A percentile compares a stretch with the other conserved stretches of the same genome.
These are phyloP conservation scores for Ethmia dodecea DNA, from an alignment of 2,888 invertebrate species.

Conservation along the genomic window DNA sequence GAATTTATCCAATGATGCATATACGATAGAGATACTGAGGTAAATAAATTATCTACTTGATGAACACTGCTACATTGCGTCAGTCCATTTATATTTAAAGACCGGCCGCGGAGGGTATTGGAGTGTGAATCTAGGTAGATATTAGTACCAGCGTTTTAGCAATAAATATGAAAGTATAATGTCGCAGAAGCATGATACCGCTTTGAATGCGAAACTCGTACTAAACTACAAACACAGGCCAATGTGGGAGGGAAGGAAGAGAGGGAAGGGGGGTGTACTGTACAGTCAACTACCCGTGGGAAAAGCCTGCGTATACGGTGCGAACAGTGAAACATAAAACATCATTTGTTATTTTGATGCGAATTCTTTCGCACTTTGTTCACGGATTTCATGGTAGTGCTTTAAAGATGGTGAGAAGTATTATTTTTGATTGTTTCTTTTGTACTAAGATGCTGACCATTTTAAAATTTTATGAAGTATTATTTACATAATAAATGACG, in stretches of 20 bases:
- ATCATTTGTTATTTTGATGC: conserved; percentile 56
- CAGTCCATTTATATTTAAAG: no score
- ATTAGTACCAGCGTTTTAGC: conserved; percentile 57
- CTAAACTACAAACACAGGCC: conserved; percentile 59
- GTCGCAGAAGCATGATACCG: conserved; percentile 59
- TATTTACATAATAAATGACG: no score
- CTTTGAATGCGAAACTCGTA: conserved; percentile 72
- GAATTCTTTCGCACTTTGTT: conserved; percentile 35
- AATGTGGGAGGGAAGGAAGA: conserved; percentile 29
- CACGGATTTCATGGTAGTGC: neutral
- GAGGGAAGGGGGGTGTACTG: conserved; percentile 29
- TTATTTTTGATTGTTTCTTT: no score
- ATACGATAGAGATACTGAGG: no score
- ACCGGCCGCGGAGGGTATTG: no score
- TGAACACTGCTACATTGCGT: no score
- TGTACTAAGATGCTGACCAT: no score
- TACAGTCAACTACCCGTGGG: conserved; percentile 63
- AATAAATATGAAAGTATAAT: conserved; percentile 73
- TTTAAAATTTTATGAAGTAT: no score
- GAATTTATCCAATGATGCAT: conserved; percentile 21
- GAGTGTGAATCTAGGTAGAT: conserved; percentile 31
- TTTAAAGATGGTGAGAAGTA: no score
- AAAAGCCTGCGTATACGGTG: conserved; percentile 59
- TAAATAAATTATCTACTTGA: no score
- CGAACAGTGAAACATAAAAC: conserved; percentile 47